Evolutionary conservation across 1,140 invertebrate genomes (phyloP).

Genomic region (Portunus trituberculatus): DNA sequence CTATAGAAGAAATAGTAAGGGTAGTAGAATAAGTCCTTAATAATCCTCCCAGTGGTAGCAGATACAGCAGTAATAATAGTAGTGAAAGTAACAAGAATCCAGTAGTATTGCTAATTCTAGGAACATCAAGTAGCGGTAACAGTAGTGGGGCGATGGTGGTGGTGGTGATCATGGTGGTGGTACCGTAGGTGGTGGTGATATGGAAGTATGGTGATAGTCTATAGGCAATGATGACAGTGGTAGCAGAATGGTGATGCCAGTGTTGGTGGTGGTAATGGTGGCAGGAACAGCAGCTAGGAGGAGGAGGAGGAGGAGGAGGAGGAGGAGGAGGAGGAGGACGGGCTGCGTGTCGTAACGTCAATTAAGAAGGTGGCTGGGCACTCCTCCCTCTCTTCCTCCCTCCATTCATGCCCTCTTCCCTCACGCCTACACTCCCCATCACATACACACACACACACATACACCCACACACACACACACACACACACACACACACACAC

Average conservation of each 20-base stretch:
- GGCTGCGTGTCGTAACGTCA: background rate
- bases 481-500: no score
- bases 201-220: background rate
- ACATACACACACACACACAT: no score
- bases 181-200: background rate
- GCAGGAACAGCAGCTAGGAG: background rate
- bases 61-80: constrained; percentile 3
- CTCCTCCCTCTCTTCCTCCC: no score
- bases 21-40: background rate
- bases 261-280: background rate
- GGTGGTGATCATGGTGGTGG: background rate
- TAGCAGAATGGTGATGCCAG: background rate
- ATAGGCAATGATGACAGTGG: background rate
- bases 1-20: background rate
- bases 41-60: background rate
- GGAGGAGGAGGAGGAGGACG: background rate
- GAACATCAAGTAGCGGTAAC: background rate
- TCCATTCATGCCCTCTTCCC: no score
- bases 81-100: background rate
- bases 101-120: background rate
- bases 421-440: no score
- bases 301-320: background rate
- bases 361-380: no score
- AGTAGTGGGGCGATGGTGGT: background rate
- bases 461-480: no score